phyloP scores from a whole-genome alignment of 2,888 invertebrate genomes.

The Elaeidobius kamerunicus region DNA sequence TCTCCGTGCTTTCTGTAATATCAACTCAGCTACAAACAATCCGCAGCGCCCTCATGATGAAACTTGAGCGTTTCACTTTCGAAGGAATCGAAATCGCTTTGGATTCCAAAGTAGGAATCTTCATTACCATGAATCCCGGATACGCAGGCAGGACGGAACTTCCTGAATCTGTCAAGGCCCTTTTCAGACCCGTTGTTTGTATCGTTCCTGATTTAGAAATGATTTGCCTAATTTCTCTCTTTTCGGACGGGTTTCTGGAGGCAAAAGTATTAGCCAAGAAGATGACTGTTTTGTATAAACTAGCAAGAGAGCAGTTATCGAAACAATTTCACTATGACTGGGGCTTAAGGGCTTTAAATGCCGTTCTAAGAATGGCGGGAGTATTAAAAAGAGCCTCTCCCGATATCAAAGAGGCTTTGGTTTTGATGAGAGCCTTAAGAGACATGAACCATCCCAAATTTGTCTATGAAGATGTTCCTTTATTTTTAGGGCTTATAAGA shows the following conservation, averaged over 20 bases:
- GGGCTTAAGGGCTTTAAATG: constrained; percentile 87
- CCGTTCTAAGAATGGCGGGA: constrained; percentile 89
- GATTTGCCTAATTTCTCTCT: constrained; percentile 88
- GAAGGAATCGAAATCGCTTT: constrained; percentile 69
- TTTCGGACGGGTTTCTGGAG: constrained; percentile 87
- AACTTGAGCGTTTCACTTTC: constrained; percentile 67
- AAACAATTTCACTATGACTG: constrained; percentile 94
- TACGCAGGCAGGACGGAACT: constrained; percentile 89
- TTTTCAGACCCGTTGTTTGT: constrained; percentile 90
- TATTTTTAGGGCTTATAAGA: constrained; percentile 83
- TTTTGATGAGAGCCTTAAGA: constrained; percentile 85
- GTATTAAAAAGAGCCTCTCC: constrained; percentile 76
- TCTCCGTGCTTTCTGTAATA: constrained; percentile 90
- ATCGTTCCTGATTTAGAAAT: constrained; percentile 88
- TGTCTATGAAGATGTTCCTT: constrained; percentile 85
- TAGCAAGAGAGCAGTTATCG: constrained; percentile 84
- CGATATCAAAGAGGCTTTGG: constrained; percentile 79
- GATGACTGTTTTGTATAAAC: constrained; percentile 87
- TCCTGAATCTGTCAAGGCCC: constrained; percentile 87
- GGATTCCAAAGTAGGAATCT: constrained; percentile 85
- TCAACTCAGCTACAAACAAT: constrained; percentile 90
- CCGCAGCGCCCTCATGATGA: constrained; percentile 74
- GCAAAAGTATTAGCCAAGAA: constrained; percentile 91
- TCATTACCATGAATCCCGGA: constrained; percentile 95
- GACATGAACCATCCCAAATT: constrained; percentile 95